A percentile compares a stretch with the other conserved stretches of the same genome.
These are phyloP conservation scores for Pavo muticus DNA, from an alignment of 2,113 vertebrate genomes.

Conservation along the genomic window DNA sequence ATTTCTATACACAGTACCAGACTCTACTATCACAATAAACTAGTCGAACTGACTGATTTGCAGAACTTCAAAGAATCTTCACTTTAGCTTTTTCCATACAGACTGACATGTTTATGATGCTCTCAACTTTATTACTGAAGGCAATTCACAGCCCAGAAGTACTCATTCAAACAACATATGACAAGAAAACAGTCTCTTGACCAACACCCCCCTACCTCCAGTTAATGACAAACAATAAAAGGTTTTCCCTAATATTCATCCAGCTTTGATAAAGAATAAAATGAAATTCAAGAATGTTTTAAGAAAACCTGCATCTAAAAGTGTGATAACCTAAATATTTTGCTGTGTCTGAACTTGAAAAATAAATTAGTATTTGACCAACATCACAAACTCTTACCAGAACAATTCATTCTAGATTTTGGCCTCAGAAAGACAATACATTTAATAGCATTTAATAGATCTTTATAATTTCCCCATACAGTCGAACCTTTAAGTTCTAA, in stretches of 20 bases:
- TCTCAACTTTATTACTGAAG: neutral
- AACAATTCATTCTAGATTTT: neutral
- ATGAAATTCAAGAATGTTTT: neutral
- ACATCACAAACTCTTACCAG: neutral
- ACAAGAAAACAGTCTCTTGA: neutral
- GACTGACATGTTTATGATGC: neutral
- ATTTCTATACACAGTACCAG: neutral
- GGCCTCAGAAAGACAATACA: neutral
- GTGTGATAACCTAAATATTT: neutral
- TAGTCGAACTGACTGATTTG: neutral
- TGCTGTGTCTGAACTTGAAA: neutral
- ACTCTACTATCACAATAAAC: neutral
- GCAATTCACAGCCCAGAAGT: neutral
- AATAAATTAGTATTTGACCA: neutral
- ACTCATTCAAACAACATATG: neutral
- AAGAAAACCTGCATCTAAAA: neutral
- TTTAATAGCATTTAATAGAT: neutral
- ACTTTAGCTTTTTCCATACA: neutral
- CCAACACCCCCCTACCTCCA: accelerated
- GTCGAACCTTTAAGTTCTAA: neutral
- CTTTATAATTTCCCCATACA: neutral
- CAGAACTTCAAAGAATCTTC: neutral
- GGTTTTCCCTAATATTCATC: neutral
- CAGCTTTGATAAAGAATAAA: neutral
- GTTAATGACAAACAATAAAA: neutral